Evolutionary conservation across 2,113 vertebrate genomes (phyloP), one percentile per base, ranked within the genome.

Genomic region (Thymallus thymallus): DNA sequence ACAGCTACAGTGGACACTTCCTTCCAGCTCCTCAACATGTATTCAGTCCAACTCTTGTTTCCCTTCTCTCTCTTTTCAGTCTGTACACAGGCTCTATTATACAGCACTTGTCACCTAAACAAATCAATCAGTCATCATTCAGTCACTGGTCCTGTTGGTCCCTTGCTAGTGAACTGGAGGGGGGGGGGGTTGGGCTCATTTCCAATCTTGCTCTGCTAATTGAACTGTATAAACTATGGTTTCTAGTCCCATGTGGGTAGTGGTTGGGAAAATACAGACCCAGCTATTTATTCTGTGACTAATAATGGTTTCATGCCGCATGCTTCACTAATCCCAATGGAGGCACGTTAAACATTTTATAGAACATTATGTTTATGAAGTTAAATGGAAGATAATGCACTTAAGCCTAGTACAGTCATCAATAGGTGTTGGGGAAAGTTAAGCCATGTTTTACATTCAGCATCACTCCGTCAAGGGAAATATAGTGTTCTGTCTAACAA

Each of bases 201-300:
- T 80, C 66, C 45, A 63, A 79, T 69, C 68, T 56, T 61, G 32
- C 45, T 72, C n/a, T 69, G 13, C 62, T 67, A 74, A 78, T 63
- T 77, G 72, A 83, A 69, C 51, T 62, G 79, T 71, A 80, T 73
- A 77, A 82, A 80, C 81, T 85, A 60, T 75, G 75, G 67, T 58
- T 75, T 63, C 58, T 35, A 30, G 32, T 84, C 77, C 73, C 76
- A 71, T 46, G 75, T 77, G 75, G 55, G 20, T 76, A 80, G 76
- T 72, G 77, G 24, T 73, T 63, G 69, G 48, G 58, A 83, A 81
- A 85, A 80, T 62, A 77, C 66, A 69, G 58, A 80, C 60, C 55
- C 55, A 69, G 60, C n/a, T 51, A 69, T 82, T 82, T 76, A 72
- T 81, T 69, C n/a, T 72, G 18, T 77, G 80, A 83, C 77, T 85